Evolutionary conservation across 2,113 vertebrate genomes (phyloP), one percentile per base, ranked within the genome.

Genomic region (Nothoprocta pentlandii): DNA sequence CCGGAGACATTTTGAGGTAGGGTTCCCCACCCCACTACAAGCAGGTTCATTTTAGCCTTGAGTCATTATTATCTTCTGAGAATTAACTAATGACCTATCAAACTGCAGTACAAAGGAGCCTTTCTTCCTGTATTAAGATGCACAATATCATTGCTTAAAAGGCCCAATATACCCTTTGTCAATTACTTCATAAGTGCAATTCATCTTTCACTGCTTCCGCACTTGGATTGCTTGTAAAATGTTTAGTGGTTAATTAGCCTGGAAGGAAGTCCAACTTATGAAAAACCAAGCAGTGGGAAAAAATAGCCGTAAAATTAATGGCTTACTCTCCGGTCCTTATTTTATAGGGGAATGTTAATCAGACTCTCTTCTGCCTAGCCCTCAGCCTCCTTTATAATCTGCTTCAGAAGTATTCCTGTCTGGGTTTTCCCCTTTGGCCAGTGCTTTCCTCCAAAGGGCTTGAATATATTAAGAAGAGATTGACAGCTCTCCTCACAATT

Each of bases 171-270:
- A 94, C 92, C 63, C 90, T 96, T 85, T 86, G 91, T 97, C 96
- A 95, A 95, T 97, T 97, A 94, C 86, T 97, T 96, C 95, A 62
- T 96, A 97, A 97, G 93, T 97, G 96, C 96, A 96, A 97, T 97
- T 97, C 95, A 96, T 98, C 96, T 97, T 96, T 95, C 90, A 96
- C 91, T 93, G 93, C 89, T 97, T 98, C 97, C 83, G 49, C 61
- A 91, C 94, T 96, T 95, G 86, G 80, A 95, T 96, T 88, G 96
- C 96, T 91, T 97, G 91, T 97, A 97, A 97, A 97, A 97, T 97
- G 97, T 93, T 98, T 96, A 96, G 96, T 96, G 95, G 96, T 97
- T 98, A 97, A 98, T 98, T 97, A 97, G 89, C 94, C 95, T 96
- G 97, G 96, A 98, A 98, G 97, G 96, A 98, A 98, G 97, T 97